phyloP scores from a whole-genome alignment of 2,888 invertebrate species.

The Bembecia ichneumoniformis region DNA sequence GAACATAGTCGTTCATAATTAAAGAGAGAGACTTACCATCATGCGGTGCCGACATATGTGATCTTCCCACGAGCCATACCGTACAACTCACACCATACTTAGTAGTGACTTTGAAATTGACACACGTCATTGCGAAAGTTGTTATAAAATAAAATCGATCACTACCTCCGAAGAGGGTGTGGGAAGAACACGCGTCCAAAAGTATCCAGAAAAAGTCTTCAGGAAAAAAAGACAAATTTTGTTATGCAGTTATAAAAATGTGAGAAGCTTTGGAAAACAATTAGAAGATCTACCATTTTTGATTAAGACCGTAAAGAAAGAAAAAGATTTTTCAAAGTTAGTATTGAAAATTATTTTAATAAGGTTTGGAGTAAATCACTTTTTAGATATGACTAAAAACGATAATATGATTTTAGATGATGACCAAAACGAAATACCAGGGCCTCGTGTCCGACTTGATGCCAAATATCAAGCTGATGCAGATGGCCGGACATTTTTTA shows the following conservation, averaged over 20 bases:
- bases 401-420: slow-evolving; percentile 44
- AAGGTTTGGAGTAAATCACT: background rate
- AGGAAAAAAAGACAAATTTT: background rate
- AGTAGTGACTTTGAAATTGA: slow-evolving; percentile 35
- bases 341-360: background rate
- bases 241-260: slow-evolving; percentile 1
- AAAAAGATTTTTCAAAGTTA: background rate
- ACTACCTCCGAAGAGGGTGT: slow-evolving; percentile 21
- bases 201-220: slow-evolving; percentile 3
- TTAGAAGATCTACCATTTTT: background rate
- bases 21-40: slow-evolving; percentile 38
- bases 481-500: slow-evolving; percentile 82
- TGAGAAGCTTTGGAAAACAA: background rate
- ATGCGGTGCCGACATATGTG: slow-evolving; percentile 31
- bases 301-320: background rate
- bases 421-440: slow-evolving; percentile 53
- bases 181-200: slow-evolving; percentile 23
- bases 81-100: slow-evolving; percentile 23
- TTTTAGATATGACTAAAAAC: background rate
- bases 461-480: slow-evolving; percentile 87
- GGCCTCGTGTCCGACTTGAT: slow-evolving; percentile 88
- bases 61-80: slow-evolving; percentile 27
- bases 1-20: slow-evolving; percentile 39
- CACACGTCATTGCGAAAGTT: slow-evolving; percentile 49
- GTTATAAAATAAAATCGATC: slow-evolving; percentile 40